phyloP scores from a whole-genome alignment of 1,140 invertebrate genomes.

The Drosophila bifasciata region DNA sequence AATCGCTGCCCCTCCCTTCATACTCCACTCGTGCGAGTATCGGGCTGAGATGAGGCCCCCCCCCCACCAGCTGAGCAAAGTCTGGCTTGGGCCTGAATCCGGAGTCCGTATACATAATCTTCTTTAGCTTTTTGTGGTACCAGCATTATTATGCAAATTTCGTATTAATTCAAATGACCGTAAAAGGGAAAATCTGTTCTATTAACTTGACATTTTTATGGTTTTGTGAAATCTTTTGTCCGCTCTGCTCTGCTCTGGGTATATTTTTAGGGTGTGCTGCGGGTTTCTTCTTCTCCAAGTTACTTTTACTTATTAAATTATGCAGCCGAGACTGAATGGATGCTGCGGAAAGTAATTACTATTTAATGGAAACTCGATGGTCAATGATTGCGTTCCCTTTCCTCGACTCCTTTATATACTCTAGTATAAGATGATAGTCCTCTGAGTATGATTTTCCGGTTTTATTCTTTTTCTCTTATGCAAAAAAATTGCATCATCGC shows the following conservation, averaged over 20 bases:
- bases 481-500: slow-evolving; percentile 45
- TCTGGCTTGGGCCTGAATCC: slow-evolving; percentile 34
- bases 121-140: slow-evolving; percentile 35
- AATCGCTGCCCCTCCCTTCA: slow-evolving; percentile 32
- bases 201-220: slow-evolving; percentile 71
- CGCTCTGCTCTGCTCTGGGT: too few relatives aligned
- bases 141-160: slow-evolving; percentile 78
- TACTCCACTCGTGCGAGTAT: too few relatives aligned
- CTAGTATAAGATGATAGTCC: background rate
- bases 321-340: slow-evolving; percentile 27
- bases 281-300: slow-evolving; percentile 20
- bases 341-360: slow-evolving; percentile 28
- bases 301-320: slow-evolving; percentile 58
- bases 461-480: background rate
- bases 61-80: background rate
- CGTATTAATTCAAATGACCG: slow-evolving; percentile 70
- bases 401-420: background rate
- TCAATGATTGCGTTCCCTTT: background rate
- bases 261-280: slow-evolving; percentile 47
- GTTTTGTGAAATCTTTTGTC: slow-evolving; percentile 72
- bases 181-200: slow-evolving; percentile 63
- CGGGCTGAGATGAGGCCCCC: slow-evolving; percentile 15
- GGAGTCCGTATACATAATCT: slow-evolving; percentile 36
- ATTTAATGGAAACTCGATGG: background rate
- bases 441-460: slow-evolving; percentile 3